A percentile compares a stretch with the other conserved stretches of the same genome.
Conservation (phyloP, 2,797 vertebrate genomes). For the Paratrypauchen microcephalus region DNA sequence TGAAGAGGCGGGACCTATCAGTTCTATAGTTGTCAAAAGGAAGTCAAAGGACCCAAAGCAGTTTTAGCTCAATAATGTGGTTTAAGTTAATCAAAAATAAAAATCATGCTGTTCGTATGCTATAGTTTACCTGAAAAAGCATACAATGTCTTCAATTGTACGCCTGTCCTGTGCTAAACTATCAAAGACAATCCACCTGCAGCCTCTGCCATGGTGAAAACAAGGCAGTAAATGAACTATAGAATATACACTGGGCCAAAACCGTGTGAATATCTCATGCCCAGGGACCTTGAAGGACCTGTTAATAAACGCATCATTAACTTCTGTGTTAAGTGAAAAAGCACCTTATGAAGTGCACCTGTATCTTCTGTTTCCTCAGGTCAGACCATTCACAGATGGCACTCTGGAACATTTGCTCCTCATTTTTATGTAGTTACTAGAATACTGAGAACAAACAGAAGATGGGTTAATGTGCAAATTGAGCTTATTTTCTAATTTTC, state of each 20-base stretch:
- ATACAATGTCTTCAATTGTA: neutral
- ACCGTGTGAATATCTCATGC: conserved; percentile 19
- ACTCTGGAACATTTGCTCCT: neutral
- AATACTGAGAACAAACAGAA: neutral
- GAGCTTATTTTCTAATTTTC: neutral
- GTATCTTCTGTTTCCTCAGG: conserved; percentile 8
- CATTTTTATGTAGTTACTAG: neutral
- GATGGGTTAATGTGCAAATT: neutral
- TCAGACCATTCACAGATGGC: conserved; percentile 6
- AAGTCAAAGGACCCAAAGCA: no score
- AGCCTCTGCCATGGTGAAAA: neutral
- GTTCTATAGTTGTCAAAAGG: no score
- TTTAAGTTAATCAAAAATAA: no score
- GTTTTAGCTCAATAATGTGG: no score
- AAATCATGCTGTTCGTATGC: no score
- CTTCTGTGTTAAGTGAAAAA: conserved; percentile 6
- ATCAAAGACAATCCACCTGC: neutral
- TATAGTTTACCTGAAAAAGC: neutral
- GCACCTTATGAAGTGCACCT: conserved; percentile 25
- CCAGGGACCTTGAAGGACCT: conserved; percentile 15
- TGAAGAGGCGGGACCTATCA: no score
- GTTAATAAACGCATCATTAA: conserved; percentile 25
- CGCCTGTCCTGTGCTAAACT: neutral
- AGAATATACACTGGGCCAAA: neutral
- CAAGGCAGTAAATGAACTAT: neutral